A percentile compares a stretch with the other conserved stretches of the same genome.
Conservation (phyloP, 2,888 invertebrate species). For the Oscheius myriophilus region DNA sequence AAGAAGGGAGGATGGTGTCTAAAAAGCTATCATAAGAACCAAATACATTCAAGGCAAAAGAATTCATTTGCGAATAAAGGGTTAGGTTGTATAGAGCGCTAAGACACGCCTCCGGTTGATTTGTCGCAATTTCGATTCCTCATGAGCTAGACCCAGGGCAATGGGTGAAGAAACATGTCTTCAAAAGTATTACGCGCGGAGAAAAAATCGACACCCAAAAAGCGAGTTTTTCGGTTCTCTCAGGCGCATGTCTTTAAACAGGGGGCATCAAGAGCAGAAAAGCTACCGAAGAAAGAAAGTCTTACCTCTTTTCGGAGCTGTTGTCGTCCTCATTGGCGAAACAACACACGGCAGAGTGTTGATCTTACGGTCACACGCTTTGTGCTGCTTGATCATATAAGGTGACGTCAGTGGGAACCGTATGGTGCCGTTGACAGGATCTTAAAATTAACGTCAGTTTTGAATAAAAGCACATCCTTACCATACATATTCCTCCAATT, state of each 20-base stretch:
- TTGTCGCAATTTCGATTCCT: too few relatives aligned
- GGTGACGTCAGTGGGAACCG: slow-evolving; percentile 58
- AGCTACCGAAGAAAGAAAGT: too few relatives aligned
- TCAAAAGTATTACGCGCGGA: neutral
- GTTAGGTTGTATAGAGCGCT: too few relatives aligned
- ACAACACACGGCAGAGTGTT: neutral
- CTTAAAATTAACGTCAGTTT: slow-evolving; percentile 9
- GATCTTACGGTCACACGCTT: neutral
- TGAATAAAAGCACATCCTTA: neutral
- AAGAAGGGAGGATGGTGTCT: slow-evolving; percentile 18
- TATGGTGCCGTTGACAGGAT: slow-evolving; percentile 31
- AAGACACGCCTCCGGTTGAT: too few relatives aligned
- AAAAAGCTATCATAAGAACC: too few relatives aligned
- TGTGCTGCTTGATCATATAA: slow-evolving; percentile 29
- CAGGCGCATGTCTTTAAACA: too few relatives aligned
- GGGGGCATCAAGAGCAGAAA: too few relatives aligned
- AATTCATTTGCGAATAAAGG: too few relatives aligned
- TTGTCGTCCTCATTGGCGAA: slow-evolving; percentile 1
- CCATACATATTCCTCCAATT: slow-evolving; percentile 31
- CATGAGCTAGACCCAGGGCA: too few relatives aligned
- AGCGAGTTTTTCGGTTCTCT: too few relatives aligned
- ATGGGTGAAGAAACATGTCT: too few relatives aligned
- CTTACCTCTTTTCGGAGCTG: neutral
- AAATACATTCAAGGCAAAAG: too few relatives aligned
- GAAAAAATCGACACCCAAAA: neutral